Percentiles rank a stretch among this genome's conserved stretches.
These are phyloP conservation scores for Cenopis cana DNA, from an alignment of 2,888 invertebrate genomes.

Conservation along the genomic window DNA sequence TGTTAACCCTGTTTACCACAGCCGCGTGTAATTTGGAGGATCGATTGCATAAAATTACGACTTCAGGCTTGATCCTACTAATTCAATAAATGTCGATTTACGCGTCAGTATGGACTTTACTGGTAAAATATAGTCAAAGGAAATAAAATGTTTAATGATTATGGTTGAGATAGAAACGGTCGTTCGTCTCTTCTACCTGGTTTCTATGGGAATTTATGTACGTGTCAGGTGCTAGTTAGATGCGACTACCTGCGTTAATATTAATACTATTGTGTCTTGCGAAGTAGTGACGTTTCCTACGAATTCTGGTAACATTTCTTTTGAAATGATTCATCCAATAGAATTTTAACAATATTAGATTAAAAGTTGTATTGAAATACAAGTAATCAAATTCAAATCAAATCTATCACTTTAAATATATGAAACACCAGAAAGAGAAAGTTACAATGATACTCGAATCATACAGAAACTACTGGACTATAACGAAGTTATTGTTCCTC, in stretches of 20 bases:
- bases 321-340: slow-evolving; percentile 15
- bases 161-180: background rate
- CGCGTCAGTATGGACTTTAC: background rate
- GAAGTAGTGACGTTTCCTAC: slow-evolving; percentile 14
- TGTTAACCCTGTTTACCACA: slow-evolving; percentile 21
- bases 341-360: slow-evolving; percentile 3
- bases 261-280: slow-evolving; percentile 54
- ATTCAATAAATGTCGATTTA: background rate
- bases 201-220: slow-evolving; percentile 56
- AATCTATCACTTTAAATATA: background rate
- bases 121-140: slow-evolving; percentile 2
- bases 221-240: slow-evolving; percentile 73
- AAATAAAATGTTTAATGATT: slow-evolving; percentile 4
- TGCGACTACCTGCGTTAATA: slow-evolving; percentile 66
- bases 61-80: background rate
- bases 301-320: slow-evolving; percentile 22
- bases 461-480: slow-evolving; percentile 39
- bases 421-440: slow-evolving; percentile 22
- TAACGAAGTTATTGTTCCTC: slow-evolving; percentile 43
- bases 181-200: slow-evolving; percentile 46
- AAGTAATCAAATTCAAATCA: slow-evolving; percentile 2
- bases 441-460: slow-evolving; percentile 19
- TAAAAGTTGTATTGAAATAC: slow-evolving; percentile 16
- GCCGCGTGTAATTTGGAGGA: slow-evolving; percentile 12
- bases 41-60: slow-evolving; percentile 15